These are phyloP conservation scores for Natrix natrix DNA, from an alignment of 2,797 vertebrate genomes.

Conservation along the genomic window DNA sequence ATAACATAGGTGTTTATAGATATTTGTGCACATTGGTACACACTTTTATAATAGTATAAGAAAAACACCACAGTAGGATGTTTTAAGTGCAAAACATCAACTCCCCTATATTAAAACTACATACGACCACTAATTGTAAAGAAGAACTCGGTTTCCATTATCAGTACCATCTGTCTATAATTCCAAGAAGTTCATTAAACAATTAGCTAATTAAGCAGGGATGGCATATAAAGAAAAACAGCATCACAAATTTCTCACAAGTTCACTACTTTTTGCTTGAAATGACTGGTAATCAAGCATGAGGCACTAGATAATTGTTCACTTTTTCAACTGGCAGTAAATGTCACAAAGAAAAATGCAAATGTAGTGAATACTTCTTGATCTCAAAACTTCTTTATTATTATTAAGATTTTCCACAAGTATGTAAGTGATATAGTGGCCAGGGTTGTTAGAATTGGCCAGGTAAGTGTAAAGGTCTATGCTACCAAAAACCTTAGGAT, in stretches of 20 bases:
- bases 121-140: constrained; percentile 5
- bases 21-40: neutral
- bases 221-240: neutral
- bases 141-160: constrained; percentile 25
- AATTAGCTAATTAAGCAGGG: constrained; percentile 11
- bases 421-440: neutral
- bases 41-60: constrained; percentile 7
- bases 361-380: neutral
- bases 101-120: neutral
- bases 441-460: neutral
- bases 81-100: neutral
- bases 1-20: neutral
- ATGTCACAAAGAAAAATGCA: neutral
- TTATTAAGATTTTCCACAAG: neutral
- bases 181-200: neutral
- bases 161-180: constrained; percentile 1
- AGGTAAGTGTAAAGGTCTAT: neutral
- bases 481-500: neutral
- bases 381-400: constrained; percentile 6
- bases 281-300: neutral
- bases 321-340: neutral
- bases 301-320: neutral
- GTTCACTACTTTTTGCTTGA: constrained; percentile 16
- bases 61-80: neutral
- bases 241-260: constrained; percentile 4